These are phyloP conservation scores for Hyles vespertilio DNA, from an alignment of 1,140 invertebrate genomes.

Conservation along the genomic window DNA sequence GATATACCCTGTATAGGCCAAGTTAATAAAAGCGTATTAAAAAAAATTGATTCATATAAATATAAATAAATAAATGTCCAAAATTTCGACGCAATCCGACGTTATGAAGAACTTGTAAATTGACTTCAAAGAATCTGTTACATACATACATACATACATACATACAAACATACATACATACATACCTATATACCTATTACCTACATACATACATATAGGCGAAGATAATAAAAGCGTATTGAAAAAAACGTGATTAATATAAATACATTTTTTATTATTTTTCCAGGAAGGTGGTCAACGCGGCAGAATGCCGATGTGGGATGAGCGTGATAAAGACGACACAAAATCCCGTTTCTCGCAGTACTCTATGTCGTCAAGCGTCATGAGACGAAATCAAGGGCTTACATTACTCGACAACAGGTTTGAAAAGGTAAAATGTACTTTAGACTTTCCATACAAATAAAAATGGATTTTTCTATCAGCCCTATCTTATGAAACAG, in stretches of 20 bases:
- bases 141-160: too few species aligned
- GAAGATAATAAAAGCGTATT: not conserved
- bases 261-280: conserved; percentile 12
- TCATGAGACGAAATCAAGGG: conserved; percentile 90
- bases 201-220: too few species aligned
- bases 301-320: conserved; percentile 68
- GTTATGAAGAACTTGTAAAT: too few species aligned
- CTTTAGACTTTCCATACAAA: not conserved
- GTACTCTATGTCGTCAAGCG: conserved; percentile 96
- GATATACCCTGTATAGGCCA: too few species aligned
- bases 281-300: conserved; percentile 25
- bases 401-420: conserved; percentile 90
- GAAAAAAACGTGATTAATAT: not conserved
- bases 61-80: too few species aligned
- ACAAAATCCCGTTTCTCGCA: conserved; percentile 93
- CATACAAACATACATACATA: too few species aligned
- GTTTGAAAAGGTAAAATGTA: conserved; percentile 88
- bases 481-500: too few species aligned
- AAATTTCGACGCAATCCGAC: too few species aligned
- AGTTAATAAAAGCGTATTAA: too few species aligned
- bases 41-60: too few species aligned
- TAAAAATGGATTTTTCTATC: not conserved
- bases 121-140: too few species aligned
- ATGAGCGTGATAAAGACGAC: conserved; percentile 81
- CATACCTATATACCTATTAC: too few species aligned